Percentiles rank a stretch among this genome's conserved stretches.
Evolutionary conservation across 2,113 vertebrate genomes (phyloP).

Genomic region (Lichenostomus cassidix): DNA sequence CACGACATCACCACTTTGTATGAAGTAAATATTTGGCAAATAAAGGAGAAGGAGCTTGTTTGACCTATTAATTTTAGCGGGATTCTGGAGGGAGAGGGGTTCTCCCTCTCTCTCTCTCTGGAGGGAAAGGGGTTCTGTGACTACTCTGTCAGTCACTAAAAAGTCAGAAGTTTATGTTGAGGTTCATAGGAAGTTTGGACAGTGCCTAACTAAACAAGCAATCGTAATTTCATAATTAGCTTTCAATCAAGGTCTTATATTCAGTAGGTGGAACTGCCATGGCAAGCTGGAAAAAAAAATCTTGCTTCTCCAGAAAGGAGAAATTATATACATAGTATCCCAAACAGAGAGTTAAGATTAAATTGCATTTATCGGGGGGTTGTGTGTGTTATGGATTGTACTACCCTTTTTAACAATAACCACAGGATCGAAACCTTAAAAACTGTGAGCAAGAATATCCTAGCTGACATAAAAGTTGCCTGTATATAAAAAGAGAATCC

Average conservation of each 20-base stretch:
- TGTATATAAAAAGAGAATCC: conserved; percentile 13
- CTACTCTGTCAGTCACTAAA: not conserved
- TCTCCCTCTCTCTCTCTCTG: not conserved
- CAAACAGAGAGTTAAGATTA: not conserved
- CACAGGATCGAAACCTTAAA: not conserved
- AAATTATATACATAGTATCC: not conserved
- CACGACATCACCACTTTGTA: not conserved
- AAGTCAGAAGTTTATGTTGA: not conserved
- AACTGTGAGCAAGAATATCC: not conserved
- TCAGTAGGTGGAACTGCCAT: not conserved
- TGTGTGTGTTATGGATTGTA: not conserved
- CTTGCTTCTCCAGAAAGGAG: not conserved
- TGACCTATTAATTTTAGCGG: not conserved
- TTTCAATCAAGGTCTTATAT: not conserved
- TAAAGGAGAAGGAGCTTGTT: not conserved
- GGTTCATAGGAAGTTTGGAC: not conserved
- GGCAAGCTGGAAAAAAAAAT: not conserved
- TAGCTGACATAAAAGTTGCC: not conserved
- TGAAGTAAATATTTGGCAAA: conserved; percentile 22
- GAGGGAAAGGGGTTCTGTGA: not conserved
- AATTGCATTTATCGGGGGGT: not conserved
- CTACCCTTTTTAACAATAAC: not conserved
- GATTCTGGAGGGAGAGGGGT: not conserved
- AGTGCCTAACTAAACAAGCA: not conserved
- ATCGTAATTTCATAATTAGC: not conserved